These are phyloP conservation scores for Campoletis raptor DNA, from an alignment of 2,888 invertebrate genomes.

Conservation along the genomic window DNA sequence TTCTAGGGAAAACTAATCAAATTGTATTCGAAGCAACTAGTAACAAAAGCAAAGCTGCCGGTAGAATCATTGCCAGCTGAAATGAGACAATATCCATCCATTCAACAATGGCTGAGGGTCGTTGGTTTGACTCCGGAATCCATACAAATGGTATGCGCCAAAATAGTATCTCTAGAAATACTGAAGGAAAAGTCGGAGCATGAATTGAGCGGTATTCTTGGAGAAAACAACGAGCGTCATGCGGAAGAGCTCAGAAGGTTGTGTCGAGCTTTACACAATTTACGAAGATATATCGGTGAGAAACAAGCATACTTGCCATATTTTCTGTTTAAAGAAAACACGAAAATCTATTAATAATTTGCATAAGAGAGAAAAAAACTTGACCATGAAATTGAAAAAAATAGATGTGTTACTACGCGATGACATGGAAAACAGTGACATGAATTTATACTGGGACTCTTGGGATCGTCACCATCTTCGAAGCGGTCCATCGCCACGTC, in stretches of 20 bases:
- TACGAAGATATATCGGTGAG: conserved; percentile 93
- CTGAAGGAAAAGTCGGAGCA: conserved; percentile 94
- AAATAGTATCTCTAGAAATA: conserved; percentile 91
- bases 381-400: not conserved
- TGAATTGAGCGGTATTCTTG: conserved; percentile 91
- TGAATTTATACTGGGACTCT: conserved; percentile 96
- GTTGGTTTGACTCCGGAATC: conserved; percentile 93
- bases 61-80: conserved; percentile 88
- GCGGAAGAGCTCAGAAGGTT: conserved; percentile 94
- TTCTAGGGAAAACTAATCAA: conserved; percentile 96
- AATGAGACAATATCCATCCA: conserved; percentile 91
- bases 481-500: conserved; percentile 86
- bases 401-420: conserved; percentile 88
- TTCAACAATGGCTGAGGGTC: conserved; percentile 96
- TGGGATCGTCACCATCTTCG: conserved; percentile 91
- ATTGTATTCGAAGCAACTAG: conserved; percentile 95
- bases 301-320: not conserved
- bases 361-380: too few relatives aligned
- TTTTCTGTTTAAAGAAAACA: not conserved
- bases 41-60: conserved; percentile 93
- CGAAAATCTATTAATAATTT: not conserved
- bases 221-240: conserved; percentile 87
- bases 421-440: conserved; percentile 87
- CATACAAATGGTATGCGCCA: conserved; percentile 90
- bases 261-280: conserved; percentile 93